Conservation (phyloP, 2,888 invertebrate species). For the Rhingia rostrata region DNA sequence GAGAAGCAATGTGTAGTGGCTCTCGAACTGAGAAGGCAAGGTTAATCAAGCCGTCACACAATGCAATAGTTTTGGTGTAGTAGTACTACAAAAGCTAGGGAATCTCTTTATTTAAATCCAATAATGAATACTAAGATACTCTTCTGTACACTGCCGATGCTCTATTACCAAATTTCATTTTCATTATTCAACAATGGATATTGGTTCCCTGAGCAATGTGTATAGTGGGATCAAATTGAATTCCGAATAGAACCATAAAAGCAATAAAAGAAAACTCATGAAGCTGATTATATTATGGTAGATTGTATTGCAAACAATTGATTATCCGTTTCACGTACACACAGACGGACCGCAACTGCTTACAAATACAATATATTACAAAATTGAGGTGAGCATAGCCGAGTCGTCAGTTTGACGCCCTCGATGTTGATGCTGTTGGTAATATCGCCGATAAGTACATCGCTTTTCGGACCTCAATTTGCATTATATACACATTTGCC, state of each 20-base stretch:
- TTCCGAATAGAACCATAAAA: conserved; percentile 38
- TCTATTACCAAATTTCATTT: conserved; percentile 39
- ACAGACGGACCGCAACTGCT: conserved; percentile 10
- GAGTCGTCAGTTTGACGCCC: conserved; percentile 18
- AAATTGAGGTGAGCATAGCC: neutral
- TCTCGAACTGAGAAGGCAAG: neutral
- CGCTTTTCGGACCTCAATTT: conserved; percentile 19
- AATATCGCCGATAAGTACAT: conserved; percentile 32
- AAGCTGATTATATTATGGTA: conserved; percentile 43
- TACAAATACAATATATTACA: neutral
- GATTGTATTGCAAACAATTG: conserved; percentile 27
- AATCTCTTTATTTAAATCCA: conserved; percentile 20
- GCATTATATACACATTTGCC: conserved; percentile 35
- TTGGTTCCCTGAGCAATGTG: conserved; percentile 26
- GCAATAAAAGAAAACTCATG: conserved; percentile 47
- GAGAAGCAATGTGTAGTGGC: neutral
- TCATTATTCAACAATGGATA: conserved; percentile 36
- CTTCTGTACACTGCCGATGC: neutral
- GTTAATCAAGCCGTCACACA: neutral
- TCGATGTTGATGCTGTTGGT: conserved; percentile 28
- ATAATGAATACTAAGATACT: conserved; percentile 24
- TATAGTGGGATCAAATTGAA: conserved; percentile 36
- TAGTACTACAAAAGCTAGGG: neutral
- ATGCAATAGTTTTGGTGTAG: neutral
- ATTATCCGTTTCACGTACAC: conserved; percentile 33